Base-by-base conservation (phyloP, 2,888 invertebrate genomes). In the Charanyca ferruginea region DNA sequence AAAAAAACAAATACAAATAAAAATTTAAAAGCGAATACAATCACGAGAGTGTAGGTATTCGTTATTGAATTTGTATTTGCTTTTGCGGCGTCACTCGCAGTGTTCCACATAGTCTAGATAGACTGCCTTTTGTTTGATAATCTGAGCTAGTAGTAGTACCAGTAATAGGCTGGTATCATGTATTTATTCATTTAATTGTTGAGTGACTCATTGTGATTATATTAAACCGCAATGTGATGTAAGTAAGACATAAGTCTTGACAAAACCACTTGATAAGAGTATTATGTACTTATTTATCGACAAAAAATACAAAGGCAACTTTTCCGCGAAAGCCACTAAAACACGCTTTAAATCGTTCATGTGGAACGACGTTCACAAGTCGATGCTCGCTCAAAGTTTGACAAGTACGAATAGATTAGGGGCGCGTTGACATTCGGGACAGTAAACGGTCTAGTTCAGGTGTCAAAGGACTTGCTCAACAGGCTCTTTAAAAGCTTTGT, bases 381-480 rank as follows among this genome's bases (percentile, higher is more conserved):
- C 72, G 66, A 72, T 72, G 54, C 61, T 49, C 66, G 51, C 66
- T 72, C 66, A 72, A 67, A 75, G 38, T 75, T 75, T 75, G 75
- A 71, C 75, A 75, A 63, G 61, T 45, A 45, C 54, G 54, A 55
- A 75, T 62, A 71, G 55, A 59, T 62, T 53, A 62, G 41, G 66
- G 69, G 44, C 52, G 51, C 59, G 55, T 73, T 62, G 47, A 67
- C 73, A 67, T 73, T 73, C 65, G 65, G 9, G 53, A 53, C 22
- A 69, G 62, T 69, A 6, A 60, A 18, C 25, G 1, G 48, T 20
- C 48, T 35, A 35, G 60, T 67, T 47, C 42, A 25, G 9, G 20
- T n/a, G 23, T 1, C 38, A 9, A 7, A 42, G 18, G 2, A 41
- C 23, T 32, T 55, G 55, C 22, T 28, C n/a, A 9, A 8, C 13